These are phyloP conservation scores for Polydrusus cervinus DNA, from an alignment of 2,888 invertebrate species.

Conservation along the genomic window DNA sequence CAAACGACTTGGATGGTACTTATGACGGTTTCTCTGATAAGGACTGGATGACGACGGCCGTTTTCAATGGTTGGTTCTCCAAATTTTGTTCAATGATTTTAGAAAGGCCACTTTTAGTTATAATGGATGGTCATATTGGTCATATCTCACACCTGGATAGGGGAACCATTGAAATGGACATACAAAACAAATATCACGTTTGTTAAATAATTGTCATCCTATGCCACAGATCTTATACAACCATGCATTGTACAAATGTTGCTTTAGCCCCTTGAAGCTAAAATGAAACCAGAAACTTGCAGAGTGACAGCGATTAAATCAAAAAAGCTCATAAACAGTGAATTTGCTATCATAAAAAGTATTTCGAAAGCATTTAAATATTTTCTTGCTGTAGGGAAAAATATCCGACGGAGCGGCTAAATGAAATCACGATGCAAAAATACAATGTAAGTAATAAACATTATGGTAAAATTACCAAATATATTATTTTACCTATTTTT, in stretches of 20 bases:
- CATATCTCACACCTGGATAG: slow-evolving; percentile 54
- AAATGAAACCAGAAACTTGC: background rate
- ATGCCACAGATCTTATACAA: slow-evolving; percentile 33
- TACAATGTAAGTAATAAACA: too few relatives aligned
- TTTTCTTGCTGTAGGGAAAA: slow-evolving; percentile 16
- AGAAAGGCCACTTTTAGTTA: slow-evolving; percentile 54
- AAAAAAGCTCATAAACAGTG: slow-evolving; percentile 27
- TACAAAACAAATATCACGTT: slow-evolving; percentile 39
- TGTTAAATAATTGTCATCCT: background rate
- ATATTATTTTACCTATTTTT: too few relatives aligned
- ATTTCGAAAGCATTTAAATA: slow-evolving; percentile 1
- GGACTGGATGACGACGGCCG: slow-evolving; percentile 54
- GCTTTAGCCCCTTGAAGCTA: slow-evolving; percentile 47
- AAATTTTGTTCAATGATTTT: slow-evolving; percentile 50
- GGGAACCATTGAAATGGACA: slow-evolving; percentile 49
- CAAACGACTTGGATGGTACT: too few relatives aligned
- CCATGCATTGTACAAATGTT: slow-evolving; percentile 50
- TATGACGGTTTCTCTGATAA: slow-evolving; percentile 52
- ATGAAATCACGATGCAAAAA: background rate
- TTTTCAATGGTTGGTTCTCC: slow-evolving; percentile 54
- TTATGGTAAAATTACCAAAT: too few relatives aligned
- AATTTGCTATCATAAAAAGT: background rate
- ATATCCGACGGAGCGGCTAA: background rate
- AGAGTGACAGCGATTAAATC: background rate
- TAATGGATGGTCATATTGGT: slow-evolving; percentile 56